phyloP scores from a whole-genome alignment of 2,113 vertebrate species.

The Hylia prasina region DNA sequence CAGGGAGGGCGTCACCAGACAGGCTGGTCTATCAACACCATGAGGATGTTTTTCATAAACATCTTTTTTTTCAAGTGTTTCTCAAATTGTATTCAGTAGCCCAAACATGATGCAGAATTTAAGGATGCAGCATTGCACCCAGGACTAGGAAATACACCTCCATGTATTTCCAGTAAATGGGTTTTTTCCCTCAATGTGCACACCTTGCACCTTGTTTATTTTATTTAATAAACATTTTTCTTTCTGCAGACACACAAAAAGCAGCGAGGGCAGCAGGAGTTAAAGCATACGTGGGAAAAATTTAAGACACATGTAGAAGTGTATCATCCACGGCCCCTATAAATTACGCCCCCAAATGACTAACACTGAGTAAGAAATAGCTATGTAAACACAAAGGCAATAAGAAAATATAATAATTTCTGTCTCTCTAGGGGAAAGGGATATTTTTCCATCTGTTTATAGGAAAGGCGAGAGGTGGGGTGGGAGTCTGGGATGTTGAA shows the following conservation, averaged over 20 bases:
- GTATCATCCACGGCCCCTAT: background rate
- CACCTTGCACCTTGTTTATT: no score
- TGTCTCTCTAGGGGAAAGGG: background rate
- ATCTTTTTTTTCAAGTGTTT: background rate
- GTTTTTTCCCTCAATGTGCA: accelerated
- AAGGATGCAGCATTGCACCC: background rate
- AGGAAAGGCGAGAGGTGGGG: background rate
- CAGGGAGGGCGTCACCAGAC: background rate
- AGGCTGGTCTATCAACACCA: background rate
- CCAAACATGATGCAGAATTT: background rate
- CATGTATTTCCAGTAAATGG: background rate
- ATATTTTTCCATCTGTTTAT: constrained; percentile 13
- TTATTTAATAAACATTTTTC: background rate
- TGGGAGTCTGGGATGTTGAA: background rate
- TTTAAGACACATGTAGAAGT: background rate
- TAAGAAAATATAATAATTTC: constrained; percentile 34
- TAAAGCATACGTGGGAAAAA: background rate
- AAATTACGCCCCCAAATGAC: constrained; percentile 14
- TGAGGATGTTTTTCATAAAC: background rate
- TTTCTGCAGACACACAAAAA: background rate
- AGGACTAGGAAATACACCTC: background rate
- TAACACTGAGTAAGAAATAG: constrained; percentile 35
- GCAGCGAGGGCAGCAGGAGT: background rate
- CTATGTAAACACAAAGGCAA: constrained; percentile 45
- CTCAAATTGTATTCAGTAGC: background rate